Evolutionary conservation across 2,113 vertebrate species (phyloP), one percentile per base, ranked within the genome.

Genomic region (Madoqua kirkii): DNA sequence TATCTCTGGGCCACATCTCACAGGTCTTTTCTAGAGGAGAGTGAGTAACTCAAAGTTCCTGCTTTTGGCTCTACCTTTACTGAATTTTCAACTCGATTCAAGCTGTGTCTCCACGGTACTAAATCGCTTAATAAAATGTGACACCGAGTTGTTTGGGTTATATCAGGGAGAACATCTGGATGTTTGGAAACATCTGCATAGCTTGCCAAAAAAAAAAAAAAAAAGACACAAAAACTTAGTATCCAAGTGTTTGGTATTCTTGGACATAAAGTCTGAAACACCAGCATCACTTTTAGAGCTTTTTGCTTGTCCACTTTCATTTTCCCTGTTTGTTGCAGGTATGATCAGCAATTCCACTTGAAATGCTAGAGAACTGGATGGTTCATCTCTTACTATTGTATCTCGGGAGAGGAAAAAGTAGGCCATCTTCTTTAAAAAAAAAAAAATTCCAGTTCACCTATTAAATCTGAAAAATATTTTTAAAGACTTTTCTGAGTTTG

Each of bases 141-240:
- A 88, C 45, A 48, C 55, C 54, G 55, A 97, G 40, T 91, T 93
- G 83, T 97, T 96, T 95, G 78, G 95, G 85, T 96, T 93, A 85
- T 92, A 95, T 90, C 55, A 67, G 64, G 76, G 48, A 96, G 87
- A 96, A 93, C 95, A 97, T 97, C 92, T 96, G 91, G 93, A 79
- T 96, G 94, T 95, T 94, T 97, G 89, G 96, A 97, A 97, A 93
- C 43, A 97, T 91, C 87, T 98, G 71, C 57, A 92, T 8, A 91
- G 50, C 78, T 97, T 94, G 27, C 86, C 60, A 96, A 93, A 74
- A 50, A 86, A 76, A 54, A 57, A 57, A 57, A 59, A 55, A 89
- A 71, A 84, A 55, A 89, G 43, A 74, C 74, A 93, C 48, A 52
- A 87, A 86, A 89, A 9, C 93, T 95, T 67, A 76, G 40, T 78